Conservation (phyloP, 2,113 vertebrate genomes). For the Otocyon megalotis region DNA sequence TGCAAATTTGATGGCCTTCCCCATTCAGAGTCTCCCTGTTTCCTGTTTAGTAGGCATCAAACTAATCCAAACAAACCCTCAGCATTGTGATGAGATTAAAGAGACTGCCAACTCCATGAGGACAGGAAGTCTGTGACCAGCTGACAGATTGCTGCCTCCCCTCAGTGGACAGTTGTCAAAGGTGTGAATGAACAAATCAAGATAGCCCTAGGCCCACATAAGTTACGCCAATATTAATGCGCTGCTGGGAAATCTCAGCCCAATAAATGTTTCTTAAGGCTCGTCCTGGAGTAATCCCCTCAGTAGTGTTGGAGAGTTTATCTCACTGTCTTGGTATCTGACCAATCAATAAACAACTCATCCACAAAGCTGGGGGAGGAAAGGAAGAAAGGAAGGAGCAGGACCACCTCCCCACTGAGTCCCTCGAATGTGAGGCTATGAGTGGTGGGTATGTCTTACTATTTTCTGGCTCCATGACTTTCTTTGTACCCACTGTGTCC, state of each 20-base stretch:
- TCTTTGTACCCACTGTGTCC: neutral
- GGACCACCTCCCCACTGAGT: neutral
- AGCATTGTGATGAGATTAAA: neutral
- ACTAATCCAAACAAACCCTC: neutral
- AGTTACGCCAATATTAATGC: neutral
- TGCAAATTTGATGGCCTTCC: neutral
- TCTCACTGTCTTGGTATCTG: neutral
- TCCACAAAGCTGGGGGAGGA: neutral
- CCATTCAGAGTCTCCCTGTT: neutral
- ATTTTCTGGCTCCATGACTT: neutral
- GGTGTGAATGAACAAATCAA: neutral
- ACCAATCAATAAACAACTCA: neutral
- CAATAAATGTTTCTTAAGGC: neutral
- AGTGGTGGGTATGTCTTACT: accelerated
- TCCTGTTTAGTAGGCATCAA: neutral
- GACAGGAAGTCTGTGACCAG: neutral
- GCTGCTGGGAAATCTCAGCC: neutral
- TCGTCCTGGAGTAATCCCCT: neutral
- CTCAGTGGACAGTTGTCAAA: accelerated
- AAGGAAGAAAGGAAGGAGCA: too few species aligned
- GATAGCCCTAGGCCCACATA: neutral
- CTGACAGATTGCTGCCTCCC: neutral
- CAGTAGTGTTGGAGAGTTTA: too few species aligned
- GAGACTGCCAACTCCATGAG: neutral
- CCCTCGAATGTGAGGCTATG: neutral